Evolutionary conservation across 2,888 invertebrate species (phyloP).

Genomic region (Anorthoa munda): DNA sequence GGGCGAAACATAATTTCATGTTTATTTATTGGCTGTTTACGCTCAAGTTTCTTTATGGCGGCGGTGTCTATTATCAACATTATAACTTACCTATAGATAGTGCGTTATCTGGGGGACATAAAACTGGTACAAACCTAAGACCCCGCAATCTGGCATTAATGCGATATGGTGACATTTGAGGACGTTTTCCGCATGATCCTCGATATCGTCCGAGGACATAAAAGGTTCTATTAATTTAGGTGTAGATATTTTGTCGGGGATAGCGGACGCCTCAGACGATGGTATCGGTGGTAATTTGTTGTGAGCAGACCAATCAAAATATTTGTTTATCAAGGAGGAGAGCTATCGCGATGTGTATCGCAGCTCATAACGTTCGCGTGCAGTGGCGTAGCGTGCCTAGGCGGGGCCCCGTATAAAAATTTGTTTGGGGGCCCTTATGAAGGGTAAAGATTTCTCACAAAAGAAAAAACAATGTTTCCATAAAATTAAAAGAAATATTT

Average conservation of each 20-base stretch:
- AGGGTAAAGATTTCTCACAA: no score
- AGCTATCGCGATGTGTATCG: slow-evolving; percentile 81
- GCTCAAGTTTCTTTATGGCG: slow-evolving; percentile 76
- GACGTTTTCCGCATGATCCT: slow-evolving; percentile 73
- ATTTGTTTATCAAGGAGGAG: slow-evolving; percentile 81
- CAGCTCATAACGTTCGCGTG: slow-evolving; percentile 78
- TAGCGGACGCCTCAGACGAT: slow-evolving; percentile 69
- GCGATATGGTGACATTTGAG: slow-evolving; percentile 75
- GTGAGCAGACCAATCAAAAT: slow-evolving; percentile 83
- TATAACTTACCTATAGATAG: slow-evolving; percentile 83
- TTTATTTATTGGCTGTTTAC: slow-evolving; percentile 77
- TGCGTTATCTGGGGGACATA: slow-evolving; percentile 83
- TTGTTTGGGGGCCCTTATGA: no score
- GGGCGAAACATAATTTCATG: slow-evolving; percentile 74
- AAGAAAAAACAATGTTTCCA: no score
- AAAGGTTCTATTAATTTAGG: slow-evolving; percentile 71
- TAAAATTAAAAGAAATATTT: no score
- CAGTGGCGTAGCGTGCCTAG: no score
- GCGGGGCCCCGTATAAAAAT: no score
- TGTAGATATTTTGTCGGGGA: slow-evolving; percentile 61
- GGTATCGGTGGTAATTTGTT: slow-evolving; percentile 84
- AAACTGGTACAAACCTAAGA: slow-evolving; percentile 83
- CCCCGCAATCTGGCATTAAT: slow-evolving; percentile 76
- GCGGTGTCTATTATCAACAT: slow-evolving; percentile 82
- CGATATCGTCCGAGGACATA: slow-evolving; percentile 64